Percentiles rank a stretch among this genome's conserved stretches.
These are phyloP conservation scores for Corella eumyota DNA, from an alignment of 23 tunicate species.

Conservation along the genomic window DNA sequence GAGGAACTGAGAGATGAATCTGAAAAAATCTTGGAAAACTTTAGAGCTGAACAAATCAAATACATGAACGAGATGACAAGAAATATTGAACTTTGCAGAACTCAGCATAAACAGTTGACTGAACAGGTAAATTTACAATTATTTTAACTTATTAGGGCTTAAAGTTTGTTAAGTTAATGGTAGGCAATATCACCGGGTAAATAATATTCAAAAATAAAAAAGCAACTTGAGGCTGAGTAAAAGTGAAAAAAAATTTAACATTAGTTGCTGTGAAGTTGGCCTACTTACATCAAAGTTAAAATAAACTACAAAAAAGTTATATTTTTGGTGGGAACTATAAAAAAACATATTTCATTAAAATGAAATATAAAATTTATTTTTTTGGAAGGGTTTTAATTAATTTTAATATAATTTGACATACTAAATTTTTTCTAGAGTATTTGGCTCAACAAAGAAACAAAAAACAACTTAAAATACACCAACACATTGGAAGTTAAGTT, in stretches of 20 bases:
- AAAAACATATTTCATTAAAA: too few relatives aligned
- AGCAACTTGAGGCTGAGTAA: too few relatives aligned
- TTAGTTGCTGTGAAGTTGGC: too few relatives aligned
- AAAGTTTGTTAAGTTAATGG: too few relatives aligned
- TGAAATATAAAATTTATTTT: background rate
- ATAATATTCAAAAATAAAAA: too few relatives aligned
- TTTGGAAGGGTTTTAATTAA: background rate
- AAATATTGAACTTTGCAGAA: slow-evolving; percentile 25
- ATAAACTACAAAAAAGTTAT: too few relatives aligned
- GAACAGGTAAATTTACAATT: slow-evolving; percentile 23
- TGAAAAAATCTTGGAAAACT: slow-evolving; percentile 62
- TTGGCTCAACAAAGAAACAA: slow-evolving; percentile 18
- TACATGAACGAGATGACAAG: slow-evolving; percentile 67
- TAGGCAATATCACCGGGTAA: too few relatives aligned
- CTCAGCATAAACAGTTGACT: slow-evolving; percentile 33
- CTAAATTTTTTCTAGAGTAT: slow-evolving; percentile 4
- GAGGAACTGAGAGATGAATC: slow-evolving; percentile 56
- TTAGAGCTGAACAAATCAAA: slow-evolving; percentile 40
- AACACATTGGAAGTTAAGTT: slow-evolving; percentile 26
- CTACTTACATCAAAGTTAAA: too few relatives aligned
- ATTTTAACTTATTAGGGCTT: background rate
- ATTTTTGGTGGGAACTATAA: too few relatives aligned
- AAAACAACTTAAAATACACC: slow-evolving; percentile 22
- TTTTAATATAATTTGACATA: background rate
- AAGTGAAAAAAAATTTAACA: too few relatives aligned